A percentile compares a stretch with the other conserved stretches of the same genome.
Conservation (phyloP, 2,113 vertebrate species). For the Peromyscus polionotus region DNA sequence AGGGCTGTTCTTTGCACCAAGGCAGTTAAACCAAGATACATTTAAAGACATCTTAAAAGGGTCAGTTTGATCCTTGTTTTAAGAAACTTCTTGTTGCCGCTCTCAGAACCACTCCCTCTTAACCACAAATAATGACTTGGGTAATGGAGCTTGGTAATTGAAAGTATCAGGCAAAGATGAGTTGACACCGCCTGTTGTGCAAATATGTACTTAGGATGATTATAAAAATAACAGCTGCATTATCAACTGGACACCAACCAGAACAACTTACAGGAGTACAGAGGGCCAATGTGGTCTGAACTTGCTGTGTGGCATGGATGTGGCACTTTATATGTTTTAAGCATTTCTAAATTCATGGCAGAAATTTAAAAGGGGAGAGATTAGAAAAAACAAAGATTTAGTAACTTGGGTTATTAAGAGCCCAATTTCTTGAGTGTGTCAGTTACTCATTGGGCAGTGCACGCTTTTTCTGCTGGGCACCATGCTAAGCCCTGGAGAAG, state of each 20-base stretch:
- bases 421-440: conserved; percentile 37
- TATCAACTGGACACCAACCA: conserved; percentile 75
- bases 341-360: conserved; percentile 48
- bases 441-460: conserved; percentile 51
- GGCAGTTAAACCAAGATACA: conserved; percentile 48
- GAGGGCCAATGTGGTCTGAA: conserved; percentile 55
- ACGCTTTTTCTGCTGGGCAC: neutral
- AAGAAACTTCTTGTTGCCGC: conserved; percentile 64
- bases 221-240: conserved; percentile 76
- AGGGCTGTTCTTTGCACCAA: conserved; percentile 16
- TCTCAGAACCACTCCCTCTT: conserved; percentile 73
- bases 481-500: conserved; percentile 52
- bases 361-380: conserved; percentile 45
- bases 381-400: conserved; percentile 58
- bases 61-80: conserved; percentile 41
- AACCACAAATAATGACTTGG: conserved; percentile 66
- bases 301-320: conserved; percentile 3
- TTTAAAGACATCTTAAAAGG: conserved; percentile 49
- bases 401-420: conserved; percentile 30
- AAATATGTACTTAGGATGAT: conserved; percentile 78
- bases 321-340: conserved; percentile 52
- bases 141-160: conserved; percentile 71
- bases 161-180: conserved; percentile 78
- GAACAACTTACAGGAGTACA: conserved; percentile 70
- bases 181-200: conserved; percentile 68